phyloP scores from a whole-genome alignment of 2,113 vertebrate genomes.

The Salminus brasiliensis region DNA sequence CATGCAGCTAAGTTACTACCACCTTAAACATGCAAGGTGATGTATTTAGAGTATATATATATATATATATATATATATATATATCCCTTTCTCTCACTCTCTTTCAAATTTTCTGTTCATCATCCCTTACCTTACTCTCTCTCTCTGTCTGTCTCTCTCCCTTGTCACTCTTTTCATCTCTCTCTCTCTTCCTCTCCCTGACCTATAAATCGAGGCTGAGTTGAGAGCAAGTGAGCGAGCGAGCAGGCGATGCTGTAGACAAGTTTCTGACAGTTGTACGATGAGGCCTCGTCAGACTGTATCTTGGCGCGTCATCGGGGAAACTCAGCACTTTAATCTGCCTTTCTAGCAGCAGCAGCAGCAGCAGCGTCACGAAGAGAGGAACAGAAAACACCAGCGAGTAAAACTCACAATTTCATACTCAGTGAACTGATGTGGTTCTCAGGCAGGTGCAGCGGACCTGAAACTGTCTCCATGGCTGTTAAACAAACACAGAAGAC shows the following conservation, averaged over 20 bases:
- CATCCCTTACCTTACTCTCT: neutral
- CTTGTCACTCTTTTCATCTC: neutral
- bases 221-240: no score
- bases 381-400: neutral
- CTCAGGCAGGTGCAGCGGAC: conserved; percentile 27
- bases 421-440: conserved; percentile 15
- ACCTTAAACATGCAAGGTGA: no score
- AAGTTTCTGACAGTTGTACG: neutral
- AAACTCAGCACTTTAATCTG: neutral
- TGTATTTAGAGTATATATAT: no score
- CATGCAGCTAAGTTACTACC: no score
- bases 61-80: no score
- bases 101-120: neutral
- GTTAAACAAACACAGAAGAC: conserved; percentile 56
- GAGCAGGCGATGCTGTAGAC: neutral
- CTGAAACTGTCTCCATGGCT: conserved; percentile 38
- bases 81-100: neutral
- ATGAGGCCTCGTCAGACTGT: neutral
- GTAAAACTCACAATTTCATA: conserved; percentile 41
- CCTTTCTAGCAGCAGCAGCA: neutral
- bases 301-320: neutral
- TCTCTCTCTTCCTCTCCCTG: neutral
- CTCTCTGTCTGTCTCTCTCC: neutral
- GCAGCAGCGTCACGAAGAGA: neutral
- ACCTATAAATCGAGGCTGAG: no score